These are phyloP conservation scores for Chamaea fasciata DNA, from an alignment of 2,113 vertebrate species.

Conservation along the genomic window DNA sequence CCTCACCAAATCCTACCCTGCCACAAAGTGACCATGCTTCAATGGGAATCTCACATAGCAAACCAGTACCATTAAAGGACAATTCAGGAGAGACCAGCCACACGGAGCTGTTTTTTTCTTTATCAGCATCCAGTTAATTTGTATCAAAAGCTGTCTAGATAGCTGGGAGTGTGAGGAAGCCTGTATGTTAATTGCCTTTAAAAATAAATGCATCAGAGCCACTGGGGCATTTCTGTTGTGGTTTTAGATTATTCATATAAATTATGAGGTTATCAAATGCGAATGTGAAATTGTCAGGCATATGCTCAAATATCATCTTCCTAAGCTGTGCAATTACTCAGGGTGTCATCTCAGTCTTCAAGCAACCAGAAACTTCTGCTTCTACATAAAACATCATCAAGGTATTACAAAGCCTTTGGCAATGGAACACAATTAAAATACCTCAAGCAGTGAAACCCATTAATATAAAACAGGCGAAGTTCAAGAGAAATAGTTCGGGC, in stretches of 20 bases:
- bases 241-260: conserved; percentile 21
- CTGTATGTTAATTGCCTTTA: conserved; percentile 30
- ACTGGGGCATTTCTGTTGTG: conserved; percentile 12
- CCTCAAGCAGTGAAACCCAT: conserved; percentile 41
- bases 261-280: conserved; percentile 32
- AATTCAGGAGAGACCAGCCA: neutral
- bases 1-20: neutral
- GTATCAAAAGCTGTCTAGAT: neutral
- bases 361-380: conserved; percentile 32
- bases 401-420: conserved; percentile 51
- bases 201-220: conserved; percentile 23
- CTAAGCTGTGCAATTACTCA: conserved; percentile 62
- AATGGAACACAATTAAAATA: conserved; percentile 36
- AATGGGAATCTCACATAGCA: neutral
- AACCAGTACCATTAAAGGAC: neutral
- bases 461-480: conserved; percentile 15
- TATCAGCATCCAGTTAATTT: neutral
- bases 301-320: conserved; percentile 39
- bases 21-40: neutral
- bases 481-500: neutral
- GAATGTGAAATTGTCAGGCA: conserved; percentile 18
- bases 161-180: neutral
- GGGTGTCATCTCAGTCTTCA: conserved; percentile 47
- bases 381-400: conserved; percentile 21
- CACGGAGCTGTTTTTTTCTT: neutral